Base-by-base conservation (phyloP, 2,113 vertebrate genomes). In the Archilochus colubris region DNA sequence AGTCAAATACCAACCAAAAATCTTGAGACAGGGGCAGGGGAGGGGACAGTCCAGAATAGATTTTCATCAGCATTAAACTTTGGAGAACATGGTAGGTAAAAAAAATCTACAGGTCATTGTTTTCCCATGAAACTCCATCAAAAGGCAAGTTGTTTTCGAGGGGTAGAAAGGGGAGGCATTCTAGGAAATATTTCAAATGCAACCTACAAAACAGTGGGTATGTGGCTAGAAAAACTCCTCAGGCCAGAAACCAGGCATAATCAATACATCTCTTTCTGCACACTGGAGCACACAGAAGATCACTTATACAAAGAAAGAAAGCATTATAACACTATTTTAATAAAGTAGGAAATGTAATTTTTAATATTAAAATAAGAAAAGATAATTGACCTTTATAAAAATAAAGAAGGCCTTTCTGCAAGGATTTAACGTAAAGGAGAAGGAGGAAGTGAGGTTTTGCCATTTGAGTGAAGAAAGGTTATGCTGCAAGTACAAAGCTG, bases 141-240 rank as follows among this genome's bases (percentile, higher is more conserved):
- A 69, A 87, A 92, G n/a, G 50, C 50, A 89, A 70, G 43, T 10
- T 31, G 9, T 84, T 93, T 86, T 76, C 64, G 77, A 31, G 24
- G 24, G 36, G 21, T 64, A 82, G 30, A 74, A 85, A 85, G 51
- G 21, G 6, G 22, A 95, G 30, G 63, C 40, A 91, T 88, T 86
- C 92, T 94, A 94, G 79, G 88, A 92, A 94, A 78, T 75, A 78
- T 64, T 94, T 89, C 61, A 89, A 55, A 85, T 61, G 46, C 53
- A 85, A 46, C 50, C 67, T 73, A 72, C 40, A 85, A 72, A 87
- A 85, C 36, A 89, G 82, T 18, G 19, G 57, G 69, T 31, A 89
- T 36, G 61, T 75, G 70, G 77, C 89, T 91, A 87, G 84, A 94
- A 86, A 74, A 78, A 9, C 22, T 88, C 89, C 73, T 93, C 75